Evolutionary conservation across 2,888 invertebrate genomes (phyloP).

Genomic region (Elysia crispata): DNA sequence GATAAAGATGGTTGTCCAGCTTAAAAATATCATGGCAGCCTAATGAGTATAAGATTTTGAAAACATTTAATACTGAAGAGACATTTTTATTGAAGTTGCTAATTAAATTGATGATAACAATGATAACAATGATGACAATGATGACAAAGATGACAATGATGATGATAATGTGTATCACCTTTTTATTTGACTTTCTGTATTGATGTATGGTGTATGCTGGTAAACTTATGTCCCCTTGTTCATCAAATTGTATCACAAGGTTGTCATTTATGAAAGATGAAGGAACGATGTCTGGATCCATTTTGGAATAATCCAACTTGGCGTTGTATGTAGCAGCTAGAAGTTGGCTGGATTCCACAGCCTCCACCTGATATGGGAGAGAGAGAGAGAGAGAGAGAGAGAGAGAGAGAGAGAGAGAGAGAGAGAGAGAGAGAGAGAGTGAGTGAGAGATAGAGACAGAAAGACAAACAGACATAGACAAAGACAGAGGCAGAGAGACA

Average conservation of each 20-base stretch:
- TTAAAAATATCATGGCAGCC: no score
- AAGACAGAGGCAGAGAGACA: no score
- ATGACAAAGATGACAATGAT: not conserved
- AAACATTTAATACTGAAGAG: not conserved
- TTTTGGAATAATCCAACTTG: constrained; percentile 54
- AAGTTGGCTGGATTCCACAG: constrained; percentile 32
- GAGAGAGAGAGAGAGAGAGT: no score
- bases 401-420: no score
- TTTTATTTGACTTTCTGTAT: constrained; percentile 6
- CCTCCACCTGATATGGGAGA: not conserved
- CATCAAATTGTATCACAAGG: constrained; percentile 54
- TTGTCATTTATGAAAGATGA: constrained; percentile 49
- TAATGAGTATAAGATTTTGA: no score
- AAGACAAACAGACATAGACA: no score
- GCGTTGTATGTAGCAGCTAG: constrained; percentile 49
- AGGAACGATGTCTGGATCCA: constrained; percentile 54
- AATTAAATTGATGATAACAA: not conserved
- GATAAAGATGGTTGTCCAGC: no score
- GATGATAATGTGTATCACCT: constrained; percentile 2
- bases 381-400: no score
- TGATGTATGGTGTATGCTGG: constrained; percentile 49
- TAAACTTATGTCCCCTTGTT: constrained; percentile 54
- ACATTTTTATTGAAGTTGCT: not conserved
- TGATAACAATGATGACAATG: not conserved
- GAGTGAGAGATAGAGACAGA: no score